A percentile compares a stretch with the other conserved stretches of the same genome.
Evolutionary conservation across 2,797 vertebrate species (phyloP).

Genomic region (Oophaga sylvatica): DNA sequence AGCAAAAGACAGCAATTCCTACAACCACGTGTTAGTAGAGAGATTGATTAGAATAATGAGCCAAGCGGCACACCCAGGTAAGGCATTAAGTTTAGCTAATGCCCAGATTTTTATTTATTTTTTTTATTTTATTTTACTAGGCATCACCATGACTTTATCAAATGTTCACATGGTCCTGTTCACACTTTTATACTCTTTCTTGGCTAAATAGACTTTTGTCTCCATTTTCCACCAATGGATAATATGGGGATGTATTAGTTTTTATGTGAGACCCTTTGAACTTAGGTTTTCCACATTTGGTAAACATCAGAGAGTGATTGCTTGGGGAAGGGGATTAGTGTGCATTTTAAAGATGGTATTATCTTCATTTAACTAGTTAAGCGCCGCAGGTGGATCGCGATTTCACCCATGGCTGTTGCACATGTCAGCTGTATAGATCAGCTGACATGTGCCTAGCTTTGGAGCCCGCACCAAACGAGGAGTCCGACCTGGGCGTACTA

Average conservation of each 20-base stretch:
- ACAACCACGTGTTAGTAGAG: slow-evolving; percentile 90
- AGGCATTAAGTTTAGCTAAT: background rate
- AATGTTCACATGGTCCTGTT: no score
- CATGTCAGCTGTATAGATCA: no score
- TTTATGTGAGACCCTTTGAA: background rate
- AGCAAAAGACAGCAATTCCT: slow-evolving; percentile 80
- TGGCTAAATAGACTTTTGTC: no score
- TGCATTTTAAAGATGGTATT: no score
- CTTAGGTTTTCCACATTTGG: background rate
- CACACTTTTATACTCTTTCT: no score
- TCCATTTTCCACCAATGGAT: background rate
- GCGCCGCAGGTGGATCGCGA: no score
- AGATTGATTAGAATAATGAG: slow-evolving; percentile 92
- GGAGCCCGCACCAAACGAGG: no score
- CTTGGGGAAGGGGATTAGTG: no score
- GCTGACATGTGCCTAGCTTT: no score
- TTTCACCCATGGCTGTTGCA: no score
- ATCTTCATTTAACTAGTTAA: no score
- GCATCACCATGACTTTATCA: background rate
- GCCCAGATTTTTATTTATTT: background rate
- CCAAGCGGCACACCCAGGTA: slow-evolving; percentile 90
- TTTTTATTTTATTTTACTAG: background rate
- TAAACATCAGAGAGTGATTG: background rate
- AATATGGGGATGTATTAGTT: background rate
- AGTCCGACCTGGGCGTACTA: no score